Evolutionary conservation across 53 echinoderm and acorn worm genomes (phyloP).

Genomic region (Apostichopus leukothele): DNA sequence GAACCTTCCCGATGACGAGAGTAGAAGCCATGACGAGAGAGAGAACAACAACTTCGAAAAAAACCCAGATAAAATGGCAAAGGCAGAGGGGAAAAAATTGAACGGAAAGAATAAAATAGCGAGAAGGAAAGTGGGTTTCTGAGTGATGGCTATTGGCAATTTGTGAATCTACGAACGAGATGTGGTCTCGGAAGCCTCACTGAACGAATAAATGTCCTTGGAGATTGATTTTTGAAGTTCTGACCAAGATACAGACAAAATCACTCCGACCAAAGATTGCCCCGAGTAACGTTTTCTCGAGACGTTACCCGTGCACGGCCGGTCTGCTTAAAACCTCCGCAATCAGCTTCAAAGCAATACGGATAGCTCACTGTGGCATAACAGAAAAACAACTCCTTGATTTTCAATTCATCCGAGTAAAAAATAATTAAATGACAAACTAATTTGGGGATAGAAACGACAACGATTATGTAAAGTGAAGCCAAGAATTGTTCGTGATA

Average conservation of each 20-base stretch:
- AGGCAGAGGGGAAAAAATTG: too few species aligned
- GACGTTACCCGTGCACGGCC: not conserved
- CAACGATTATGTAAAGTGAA: too few species aligned
- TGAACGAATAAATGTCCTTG: not conserved
- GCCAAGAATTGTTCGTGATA: too few species aligned
- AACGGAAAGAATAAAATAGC: not conserved
- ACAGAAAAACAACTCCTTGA: too few species aligned
- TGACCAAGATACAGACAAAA: not conserved
- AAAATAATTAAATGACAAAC: too few species aligned
- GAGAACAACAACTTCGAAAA: not conserved
- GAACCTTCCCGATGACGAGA: not conserved
- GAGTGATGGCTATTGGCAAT: slow-evolving; percentile 9
- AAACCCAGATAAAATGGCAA: not conserved
- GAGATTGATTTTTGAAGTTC: slow-evolving; percentile 9
- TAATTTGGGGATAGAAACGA: too few species aligned
- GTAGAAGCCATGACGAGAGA: not conserved
- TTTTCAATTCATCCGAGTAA: too few species aligned
- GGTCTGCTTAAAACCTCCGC: not conserved
- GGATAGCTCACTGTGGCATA: too few species aligned
- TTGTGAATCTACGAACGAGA: not conserved
- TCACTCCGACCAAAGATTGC: slow-evolving; percentile 6
- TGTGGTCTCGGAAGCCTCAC: not conserved
- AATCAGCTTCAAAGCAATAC: too few species aligned
- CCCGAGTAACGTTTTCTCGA: not conserved
- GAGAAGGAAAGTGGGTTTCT: not conserved